phyloP scores from a whole-genome alignment of 2,888 invertebrate species.

The Lochmaea capreae region DNA sequence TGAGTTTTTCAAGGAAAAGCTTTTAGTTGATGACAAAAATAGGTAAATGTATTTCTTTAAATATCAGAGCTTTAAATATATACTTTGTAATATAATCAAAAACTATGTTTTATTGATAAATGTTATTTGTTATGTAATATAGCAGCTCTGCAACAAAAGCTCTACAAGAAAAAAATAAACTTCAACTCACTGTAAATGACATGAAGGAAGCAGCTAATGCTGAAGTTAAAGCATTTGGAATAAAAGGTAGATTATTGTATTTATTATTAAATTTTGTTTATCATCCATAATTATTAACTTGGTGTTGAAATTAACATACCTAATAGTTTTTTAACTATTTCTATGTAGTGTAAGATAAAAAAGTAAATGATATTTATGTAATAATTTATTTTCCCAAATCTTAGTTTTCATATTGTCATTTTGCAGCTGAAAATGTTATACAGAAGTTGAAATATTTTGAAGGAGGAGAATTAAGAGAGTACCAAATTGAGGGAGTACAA shows the following conservation, averaged over 20 bases:
- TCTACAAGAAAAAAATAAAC: conserved; percentile 42
- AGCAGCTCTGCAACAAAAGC: conserved; percentile 31
- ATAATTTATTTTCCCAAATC: background rate
- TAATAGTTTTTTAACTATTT: too few relatives aligned
- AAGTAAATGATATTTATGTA: too few relatives aligned
- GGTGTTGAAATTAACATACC: too few relatives aligned
- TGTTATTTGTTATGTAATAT: conserved; percentile 10
- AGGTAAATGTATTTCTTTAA: conserved; percentile 5
- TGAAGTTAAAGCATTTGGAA: conserved; percentile 1
- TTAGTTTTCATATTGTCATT: conserved; percentile 13
- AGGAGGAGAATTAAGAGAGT: conserved; percentile 69
- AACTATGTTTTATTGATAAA: background rate
- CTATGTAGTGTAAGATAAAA: too few relatives aligned
- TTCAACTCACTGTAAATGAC: conserved; percentile 42
- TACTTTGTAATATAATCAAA: background rate
- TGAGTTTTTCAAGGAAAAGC: conserved; percentile 48
- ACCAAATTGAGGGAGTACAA: conserved; percentile 75
- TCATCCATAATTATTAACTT: background rate
- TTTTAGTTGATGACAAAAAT: conserved; percentile 26
- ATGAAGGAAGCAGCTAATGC: conserved; percentile 40
- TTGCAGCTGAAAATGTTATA: conserved; percentile 36
- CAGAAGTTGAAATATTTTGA: conserved; percentile 53
- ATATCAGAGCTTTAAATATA: background rate
- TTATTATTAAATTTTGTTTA: background rate
- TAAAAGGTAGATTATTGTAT: conserved; percentile 23